Percentiles rank a stretch among this genome's conserved stretches.
Evolutionary conservation across 2,888 invertebrate genomes (phyloP).

Genomic region (Hydraecia micacea): DNA sequence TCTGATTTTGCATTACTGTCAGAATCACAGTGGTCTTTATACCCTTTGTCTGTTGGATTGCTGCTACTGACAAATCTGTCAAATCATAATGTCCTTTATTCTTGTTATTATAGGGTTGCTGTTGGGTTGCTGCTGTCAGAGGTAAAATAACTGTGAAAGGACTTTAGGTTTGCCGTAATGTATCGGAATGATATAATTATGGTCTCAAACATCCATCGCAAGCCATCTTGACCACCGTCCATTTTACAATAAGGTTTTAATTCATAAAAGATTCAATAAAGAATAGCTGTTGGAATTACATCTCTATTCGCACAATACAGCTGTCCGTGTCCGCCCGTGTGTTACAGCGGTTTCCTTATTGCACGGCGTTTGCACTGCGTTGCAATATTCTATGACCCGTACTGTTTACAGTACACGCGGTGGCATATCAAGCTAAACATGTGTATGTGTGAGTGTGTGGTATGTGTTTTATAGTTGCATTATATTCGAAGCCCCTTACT

Average conservation of each 20-base stretch:
- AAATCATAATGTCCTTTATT: slow-evolving; percentile 17
- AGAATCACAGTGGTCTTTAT: background rate
- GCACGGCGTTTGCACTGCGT: slow-evolving; percentile 14
- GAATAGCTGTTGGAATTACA: background rate
- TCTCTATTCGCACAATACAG: slow-evolving; percentile 24
- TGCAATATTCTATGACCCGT: slow-evolving; percentile 17
- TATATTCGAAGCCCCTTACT: background rate
- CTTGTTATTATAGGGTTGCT: background rate
- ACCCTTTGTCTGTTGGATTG: background rate
- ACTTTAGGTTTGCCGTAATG: slow-evolving; percentile 71
- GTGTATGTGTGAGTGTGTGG: background rate
- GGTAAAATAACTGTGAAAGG: slow-evolving; percentile 56
- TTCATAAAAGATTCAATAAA: background rate
- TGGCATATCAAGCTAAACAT: background rate
- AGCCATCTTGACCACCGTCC: background rate
- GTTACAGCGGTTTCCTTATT: slow-evolving; percentile 41
- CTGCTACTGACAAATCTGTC: background rate
- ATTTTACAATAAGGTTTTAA: background rate
- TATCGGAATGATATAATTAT: slow-evolving; percentile 73
- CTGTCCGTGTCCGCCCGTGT: slow-evolving; percentile 16
- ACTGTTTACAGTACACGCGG: background rate
- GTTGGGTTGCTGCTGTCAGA: background rate
- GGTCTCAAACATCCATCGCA: background rate
- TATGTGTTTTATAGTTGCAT: background rate
- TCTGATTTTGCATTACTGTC: background rate